phyloP scores from a whole-genome alignment of 2,797 vertebrate species.

The Rhynchotus rufescens region DNA sequence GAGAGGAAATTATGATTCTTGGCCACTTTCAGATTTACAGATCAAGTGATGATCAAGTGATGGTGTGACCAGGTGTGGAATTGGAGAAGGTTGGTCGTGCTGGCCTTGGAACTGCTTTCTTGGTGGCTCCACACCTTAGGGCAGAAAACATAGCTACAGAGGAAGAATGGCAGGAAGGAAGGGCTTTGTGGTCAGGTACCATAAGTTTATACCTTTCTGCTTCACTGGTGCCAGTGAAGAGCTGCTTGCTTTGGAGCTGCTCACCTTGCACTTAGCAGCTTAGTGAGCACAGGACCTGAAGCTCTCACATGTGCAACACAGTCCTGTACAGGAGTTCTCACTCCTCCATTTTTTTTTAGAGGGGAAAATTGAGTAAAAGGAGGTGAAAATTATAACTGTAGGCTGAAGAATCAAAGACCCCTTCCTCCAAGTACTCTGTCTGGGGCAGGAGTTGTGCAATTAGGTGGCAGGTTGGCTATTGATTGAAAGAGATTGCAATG shows the following conservation, averaged over 20 bases:
- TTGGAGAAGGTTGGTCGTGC: not conserved
- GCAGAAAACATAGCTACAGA: not conserved
- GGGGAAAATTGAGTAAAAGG: not conserved
- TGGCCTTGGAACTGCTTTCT: not conserved
- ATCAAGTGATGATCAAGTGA: not conserved
- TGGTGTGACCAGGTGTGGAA: not conserved
- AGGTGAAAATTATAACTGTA: not conserved
- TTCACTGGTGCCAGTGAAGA: not conserved
- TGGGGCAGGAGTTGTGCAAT: not conserved
- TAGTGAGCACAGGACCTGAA: not conserved
- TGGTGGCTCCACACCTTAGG: not conserved
- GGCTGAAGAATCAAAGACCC: not conserved
- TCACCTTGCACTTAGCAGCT: too few relatives aligned
- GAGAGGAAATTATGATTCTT: slow-evolving; percentile 6
- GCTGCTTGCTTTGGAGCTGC: not conserved
- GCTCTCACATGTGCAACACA: not conserved
- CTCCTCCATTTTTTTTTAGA: not conserved
- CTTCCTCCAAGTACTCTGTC: not conserved
- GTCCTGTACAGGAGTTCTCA: not conserved
- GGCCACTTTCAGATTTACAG: not conserved
- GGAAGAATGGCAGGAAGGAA: not conserved
- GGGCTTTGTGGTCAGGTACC: not conserved
- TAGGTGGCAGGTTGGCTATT: not conserved
- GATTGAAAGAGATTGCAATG: not conserved
- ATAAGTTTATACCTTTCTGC: not conserved